A percentile compares a stretch with the other conserved stretches of the same genome.
Evolutionary conservation across 2,888 invertebrate species (phyloP).

Genomic region (Colostygia pectinataria): DNA sequence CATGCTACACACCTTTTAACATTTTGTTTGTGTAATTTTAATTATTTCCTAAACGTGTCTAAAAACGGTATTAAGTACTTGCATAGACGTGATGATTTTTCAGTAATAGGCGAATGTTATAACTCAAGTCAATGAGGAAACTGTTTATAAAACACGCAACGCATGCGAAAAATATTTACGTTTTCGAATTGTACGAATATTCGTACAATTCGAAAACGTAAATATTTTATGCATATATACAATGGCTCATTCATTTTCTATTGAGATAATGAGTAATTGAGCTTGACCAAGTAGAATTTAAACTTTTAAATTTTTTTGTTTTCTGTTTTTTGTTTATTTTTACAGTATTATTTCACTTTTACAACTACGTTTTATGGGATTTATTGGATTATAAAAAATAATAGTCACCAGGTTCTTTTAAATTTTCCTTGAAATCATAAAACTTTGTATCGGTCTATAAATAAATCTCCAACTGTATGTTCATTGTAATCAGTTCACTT

Average conservation of each 20-base stretch:
- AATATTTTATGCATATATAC: constrained; percentile 15
- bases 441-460: not conserved
- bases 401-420: no score
- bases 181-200: constrained; percentile 27
- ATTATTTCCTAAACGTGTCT: constrained; percentile 8
- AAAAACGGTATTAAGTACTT: not conserved
- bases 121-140: constrained; percentile 27
- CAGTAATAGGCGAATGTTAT: constrained; percentile 21
- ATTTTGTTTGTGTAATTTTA: not conserved
- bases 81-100: constrained; percentile 12
- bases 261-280: constrained; percentile 7
- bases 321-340: no score
- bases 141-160: constrained; percentile 30
- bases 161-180: constrained; percentile 33
- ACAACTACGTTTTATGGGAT: no score
- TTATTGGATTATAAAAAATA: no score
- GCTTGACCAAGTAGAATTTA: no score
- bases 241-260: constrained; percentile 18
- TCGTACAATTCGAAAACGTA: no score
- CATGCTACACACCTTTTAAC: no score
- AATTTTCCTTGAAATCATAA: constrained; percentile 1
- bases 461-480: constrained; percentile 3
- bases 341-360: no score
- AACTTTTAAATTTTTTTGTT: no score
- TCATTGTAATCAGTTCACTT: constrained; percentile 7